Conservation (phyloP, 2,888 invertebrate genomes). For the Epistrophe eligans region DNA sequence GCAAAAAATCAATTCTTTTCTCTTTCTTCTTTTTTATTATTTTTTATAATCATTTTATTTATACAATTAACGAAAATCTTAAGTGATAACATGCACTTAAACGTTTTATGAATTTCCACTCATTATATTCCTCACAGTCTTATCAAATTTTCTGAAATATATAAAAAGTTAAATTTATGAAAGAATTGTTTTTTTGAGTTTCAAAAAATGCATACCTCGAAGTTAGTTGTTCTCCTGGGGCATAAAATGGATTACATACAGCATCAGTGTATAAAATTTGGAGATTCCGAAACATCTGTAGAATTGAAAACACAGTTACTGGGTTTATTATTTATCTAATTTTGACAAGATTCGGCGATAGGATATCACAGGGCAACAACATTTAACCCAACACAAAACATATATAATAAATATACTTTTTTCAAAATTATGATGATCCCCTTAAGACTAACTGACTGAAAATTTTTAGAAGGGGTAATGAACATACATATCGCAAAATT, state of each 20-base stretch:
- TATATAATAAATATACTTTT: too few relatives aligned
- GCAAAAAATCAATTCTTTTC: not conserved
- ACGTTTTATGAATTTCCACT: constrained; percentile 79
- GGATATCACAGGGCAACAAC: too few relatives aligned
- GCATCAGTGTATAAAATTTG: constrained; percentile 97
- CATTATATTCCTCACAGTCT: constrained; percentile 87
- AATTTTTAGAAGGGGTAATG: too few relatives aligned
- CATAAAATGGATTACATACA: constrained; percentile 98
- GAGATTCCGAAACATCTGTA: constrained; percentile 93
- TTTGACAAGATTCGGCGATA: too few relatives aligned
- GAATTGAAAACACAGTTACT: too few relatives aligned
- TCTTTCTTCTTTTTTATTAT: not conserved
- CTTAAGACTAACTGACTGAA: too few relatives aligned
- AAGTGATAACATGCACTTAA: not conserved
- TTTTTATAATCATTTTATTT: not conserved
- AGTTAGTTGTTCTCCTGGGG: constrained; percentile 94
- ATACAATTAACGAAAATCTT: not conserved
- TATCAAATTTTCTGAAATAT: constrained; percentile 87
- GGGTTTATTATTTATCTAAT: too few relatives aligned
- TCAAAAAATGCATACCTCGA: constrained; percentile 88
- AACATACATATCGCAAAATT: too few relatives aligned
- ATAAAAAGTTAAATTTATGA: constrained; percentile 9
- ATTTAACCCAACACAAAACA: too few relatives aligned
- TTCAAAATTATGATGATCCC: too few relatives aligned
- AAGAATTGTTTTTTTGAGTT: not conserved